Percentiles rank a stretch among this genome's conserved stretches.
Evolutionary conservation across 2,113 vertebrate genomes (phyloP).

Genomic region (Hippocampus mohnikei): DNA sequence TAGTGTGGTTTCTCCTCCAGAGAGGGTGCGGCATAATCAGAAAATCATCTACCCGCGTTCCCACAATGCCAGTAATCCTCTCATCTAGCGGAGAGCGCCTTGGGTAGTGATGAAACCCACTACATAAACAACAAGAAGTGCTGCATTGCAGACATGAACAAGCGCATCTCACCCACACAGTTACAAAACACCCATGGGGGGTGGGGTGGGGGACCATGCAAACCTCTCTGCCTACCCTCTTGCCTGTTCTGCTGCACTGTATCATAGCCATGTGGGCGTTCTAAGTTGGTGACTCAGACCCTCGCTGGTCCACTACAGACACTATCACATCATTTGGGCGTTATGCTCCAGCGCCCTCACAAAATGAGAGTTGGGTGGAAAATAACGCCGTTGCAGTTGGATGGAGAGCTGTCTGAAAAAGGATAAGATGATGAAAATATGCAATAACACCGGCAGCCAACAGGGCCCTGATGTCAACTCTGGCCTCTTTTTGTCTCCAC

Average conservation of each 20-base stretch:
- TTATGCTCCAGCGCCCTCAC: constrained; percentile 48
- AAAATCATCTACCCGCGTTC: constrained; percentile 52
- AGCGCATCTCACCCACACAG: constrained; percentile 51
- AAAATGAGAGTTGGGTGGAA: constrained; percentile 54
- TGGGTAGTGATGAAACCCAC: constrained; percentile 47
- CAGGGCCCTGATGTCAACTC: constrained; percentile 43
- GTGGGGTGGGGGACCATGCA: constrained; percentile 9
- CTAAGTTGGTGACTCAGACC: constrained; percentile 61
- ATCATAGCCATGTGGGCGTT: constrained; percentile 51
- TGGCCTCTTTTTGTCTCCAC: constrained; percentile 38
- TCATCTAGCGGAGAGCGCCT: constrained; percentile 60
- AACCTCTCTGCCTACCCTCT: constrained; percentile 33
- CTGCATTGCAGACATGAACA: constrained; percentile 67
- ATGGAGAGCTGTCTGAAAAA: constrained; percentile 53
- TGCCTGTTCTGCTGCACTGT: constrained; percentile 51
- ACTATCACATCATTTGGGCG: constrained; percentile 56
- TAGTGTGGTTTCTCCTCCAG: constrained; percentile 43
- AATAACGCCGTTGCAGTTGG: constrained; percentile 60
- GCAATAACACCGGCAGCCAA: constrained; percentile 44
- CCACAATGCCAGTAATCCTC: constrained; percentile 56
- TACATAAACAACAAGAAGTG: constrained; percentile 57
- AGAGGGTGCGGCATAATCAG: constrained; percentile 53
- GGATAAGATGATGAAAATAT: constrained; percentile 55
- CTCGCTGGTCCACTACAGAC: constrained; percentile 61
- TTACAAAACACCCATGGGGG: constrained; percentile 39